Evolutionary conservation across 2,888 invertebrate species (phyloP).

Genomic region (Zaprionus lineosus): DNA sequence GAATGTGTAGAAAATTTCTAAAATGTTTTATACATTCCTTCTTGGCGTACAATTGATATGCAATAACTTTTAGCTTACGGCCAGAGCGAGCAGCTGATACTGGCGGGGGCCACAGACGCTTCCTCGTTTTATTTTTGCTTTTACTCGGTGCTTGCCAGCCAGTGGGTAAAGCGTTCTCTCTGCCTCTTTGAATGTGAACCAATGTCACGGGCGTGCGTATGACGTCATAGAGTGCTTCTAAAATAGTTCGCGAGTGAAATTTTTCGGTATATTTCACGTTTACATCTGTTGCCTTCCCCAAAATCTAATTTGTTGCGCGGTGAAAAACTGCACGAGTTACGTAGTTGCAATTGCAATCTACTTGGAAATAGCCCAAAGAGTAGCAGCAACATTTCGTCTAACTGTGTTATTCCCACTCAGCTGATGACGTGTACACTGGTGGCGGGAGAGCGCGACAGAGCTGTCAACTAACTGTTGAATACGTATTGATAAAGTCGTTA

Average conservation of each 20-base stretch:
- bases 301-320: constrained; percentile 27
- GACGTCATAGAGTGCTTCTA: constrained; percentile 36
- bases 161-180: constrained; percentile 35
- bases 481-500: too few species aligned
- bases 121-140: constrained; percentile 68
- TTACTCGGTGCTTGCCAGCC: constrained; percentile 20
- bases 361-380: constrained; percentile 23
- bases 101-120: constrained; percentile 36
- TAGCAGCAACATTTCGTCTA: constrained; percentile 45
- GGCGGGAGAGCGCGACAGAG: constrained; percentile 54
- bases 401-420: constrained; percentile 45
- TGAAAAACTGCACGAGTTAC: constrained; percentile 6
- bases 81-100: constrained; percentile 68
- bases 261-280: constrained; percentile 49
- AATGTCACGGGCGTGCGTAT: constrained; percentile 65
- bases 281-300: constrained; percentile 38
- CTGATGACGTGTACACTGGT: constrained; percentile 71
- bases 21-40: constrained; percentile 9
- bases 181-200: constrained; percentile 59
- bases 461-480: constrained; percentile 41
- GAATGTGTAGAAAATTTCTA: constrained; percentile 29
- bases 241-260: constrained; percentile 28
- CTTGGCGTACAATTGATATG: constrained; percentile 32
- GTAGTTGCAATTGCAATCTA: constrained; percentile 30
- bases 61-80: constrained; percentile 47